A percentile compares a stretch with the other conserved stretches of the same genome.
Evolutionary conservation across 2,797 vertebrate genomes (phyloP).

Genomic region (Oryzias dopingdopingensis): DNA sequence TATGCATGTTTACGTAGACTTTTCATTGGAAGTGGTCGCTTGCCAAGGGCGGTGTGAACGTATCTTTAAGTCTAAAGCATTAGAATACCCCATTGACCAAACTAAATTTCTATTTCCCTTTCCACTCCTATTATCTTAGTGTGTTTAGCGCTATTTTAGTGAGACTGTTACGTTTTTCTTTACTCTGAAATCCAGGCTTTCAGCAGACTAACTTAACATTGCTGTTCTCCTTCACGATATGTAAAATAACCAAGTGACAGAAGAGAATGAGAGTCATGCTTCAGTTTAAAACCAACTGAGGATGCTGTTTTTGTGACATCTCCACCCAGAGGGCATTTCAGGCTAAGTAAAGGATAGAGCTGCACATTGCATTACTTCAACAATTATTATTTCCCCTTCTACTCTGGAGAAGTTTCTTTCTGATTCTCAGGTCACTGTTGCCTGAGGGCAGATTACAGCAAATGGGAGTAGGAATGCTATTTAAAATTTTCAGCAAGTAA

Average conservation of each 20-base stretch:
- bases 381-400: slow-evolving; percentile 40
- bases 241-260: background rate
- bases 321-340: slow-evolving; percentile 55
- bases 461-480: slow-evolving; percentile 58
- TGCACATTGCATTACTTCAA: slow-evolving; percentile 67
- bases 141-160: too few species aligned
- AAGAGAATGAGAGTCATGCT: slow-evolving; percentile 35
- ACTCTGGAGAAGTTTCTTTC: slow-evolving; percentile 65
- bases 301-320: slow-evolving; percentile 62
- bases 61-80: too few species aligned
- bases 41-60: too few species aligned
- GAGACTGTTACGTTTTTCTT: too few species aligned
- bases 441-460: slow-evolving; percentile 61
- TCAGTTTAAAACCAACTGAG: slow-evolving; percentile 51
- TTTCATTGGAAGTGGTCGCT: too few species aligned
- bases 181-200: too few species aligned
- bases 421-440: slow-evolving; percentile 67
- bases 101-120: too few species aligned
- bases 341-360: slow-evolving; percentile 66
- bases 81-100: too few species aligned
- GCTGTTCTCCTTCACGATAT: too few species aligned
- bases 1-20: too few species aligned
- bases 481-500: slow-evolving; percentile 48
- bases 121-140: too few species aligned
- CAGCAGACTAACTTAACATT: too few species aligned